Conservation (phyloP, 2,888 invertebrate genomes). For the Patella pellucida region DNA sequence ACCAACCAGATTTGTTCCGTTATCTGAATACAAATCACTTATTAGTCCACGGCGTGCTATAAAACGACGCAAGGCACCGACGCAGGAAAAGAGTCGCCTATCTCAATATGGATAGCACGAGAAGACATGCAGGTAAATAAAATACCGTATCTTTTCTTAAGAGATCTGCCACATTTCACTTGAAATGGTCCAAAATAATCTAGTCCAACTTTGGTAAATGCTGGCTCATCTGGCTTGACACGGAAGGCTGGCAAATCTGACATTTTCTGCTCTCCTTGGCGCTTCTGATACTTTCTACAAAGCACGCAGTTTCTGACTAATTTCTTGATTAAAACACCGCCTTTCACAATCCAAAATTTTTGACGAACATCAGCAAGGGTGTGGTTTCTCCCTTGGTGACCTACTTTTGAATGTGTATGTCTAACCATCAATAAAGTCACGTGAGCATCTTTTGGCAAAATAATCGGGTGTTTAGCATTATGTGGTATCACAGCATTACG, state of each 20-base stretch:
- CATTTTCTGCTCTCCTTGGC: not conserved
- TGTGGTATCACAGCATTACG: not conserved
- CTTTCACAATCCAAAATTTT: slow-evolving; percentile 19
- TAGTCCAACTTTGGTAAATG: slow-evolving; percentile 24
- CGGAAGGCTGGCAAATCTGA: not conserved
- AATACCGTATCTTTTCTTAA: slow-evolving; percentile 31
- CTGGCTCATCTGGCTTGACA: not conserved
- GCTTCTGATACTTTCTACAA: slow-evolving; percentile 4
- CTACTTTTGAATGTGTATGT: slow-evolving; percentile 15
- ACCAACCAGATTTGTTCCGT: slow-evolving; percentile 36
- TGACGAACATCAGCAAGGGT: slow-evolving; percentile 6
- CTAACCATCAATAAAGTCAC: slow-evolving; percentile 14
- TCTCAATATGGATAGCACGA: slow-evolving; percentile 31
- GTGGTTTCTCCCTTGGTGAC: not conserved
- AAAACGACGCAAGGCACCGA: slow-evolving; percentile 29
- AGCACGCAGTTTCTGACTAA: slow-evolving; percentile 3
- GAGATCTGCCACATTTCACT: slow-evolving; percentile 24
- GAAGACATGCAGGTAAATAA: slow-evolving; percentile 31
- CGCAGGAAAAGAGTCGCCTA: slow-evolving; percentile 19
- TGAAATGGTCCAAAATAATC: slow-evolving; percentile 32
- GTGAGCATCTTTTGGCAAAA: slow-evolving; percentile 14
- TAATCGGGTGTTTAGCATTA: slow-evolving; percentile 15
- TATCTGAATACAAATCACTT: slow-evolving; percentile 21
- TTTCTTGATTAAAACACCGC: not conserved
- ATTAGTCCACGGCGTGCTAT: slow-evolving; percentile 24